These are phyloP conservation scores for Malacosoma neustria DNA, from an alignment of 2,888 invertebrate genomes.

Conservation along the genomic window DNA sequence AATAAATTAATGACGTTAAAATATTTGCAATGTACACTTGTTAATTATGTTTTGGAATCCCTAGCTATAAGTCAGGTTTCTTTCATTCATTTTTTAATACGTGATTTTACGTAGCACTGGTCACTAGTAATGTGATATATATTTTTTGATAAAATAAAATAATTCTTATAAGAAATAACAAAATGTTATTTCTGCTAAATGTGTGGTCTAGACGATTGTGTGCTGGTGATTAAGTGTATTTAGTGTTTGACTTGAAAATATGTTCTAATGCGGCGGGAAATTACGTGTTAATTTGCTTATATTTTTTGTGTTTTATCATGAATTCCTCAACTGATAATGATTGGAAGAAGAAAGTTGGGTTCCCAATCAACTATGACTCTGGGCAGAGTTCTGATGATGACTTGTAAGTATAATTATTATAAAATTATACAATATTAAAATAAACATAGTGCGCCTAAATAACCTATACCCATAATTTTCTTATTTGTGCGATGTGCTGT, in stretches of 20 bases:
- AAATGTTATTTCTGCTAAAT: neutral
- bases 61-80: no score
- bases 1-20: no score
- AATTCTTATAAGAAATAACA: no score
- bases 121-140: no score
- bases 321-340: slow-evolving; percentile 49
- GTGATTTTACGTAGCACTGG: no score
- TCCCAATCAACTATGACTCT: slow-evolving; percentile 65
- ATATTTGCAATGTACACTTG: no score
- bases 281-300: slow-evolving; percentile 6
- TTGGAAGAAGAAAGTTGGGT: slow-evolving; percentile 66
- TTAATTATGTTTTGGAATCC: no score
- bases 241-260: slow-evolving; percentile 4
- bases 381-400: slow-evolving; percentile 68
- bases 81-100: no score
- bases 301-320: slow-evolving; percentile 26
- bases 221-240: slow-evolving; percentile 17
- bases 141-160: no score
- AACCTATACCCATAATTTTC: neutral
- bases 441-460: neutral
- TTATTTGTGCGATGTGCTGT: no score
- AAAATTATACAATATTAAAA: neutral
- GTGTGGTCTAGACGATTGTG: slow-evolving; percentile 11
- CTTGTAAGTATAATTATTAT: slow-evolving; percentile 44
- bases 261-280: slow-evolving; percentile 12